Evolutionary conservation across 2,888 invertebrate genomes (phyloP).

Genomic region (Aphodius granarius): DNA sequence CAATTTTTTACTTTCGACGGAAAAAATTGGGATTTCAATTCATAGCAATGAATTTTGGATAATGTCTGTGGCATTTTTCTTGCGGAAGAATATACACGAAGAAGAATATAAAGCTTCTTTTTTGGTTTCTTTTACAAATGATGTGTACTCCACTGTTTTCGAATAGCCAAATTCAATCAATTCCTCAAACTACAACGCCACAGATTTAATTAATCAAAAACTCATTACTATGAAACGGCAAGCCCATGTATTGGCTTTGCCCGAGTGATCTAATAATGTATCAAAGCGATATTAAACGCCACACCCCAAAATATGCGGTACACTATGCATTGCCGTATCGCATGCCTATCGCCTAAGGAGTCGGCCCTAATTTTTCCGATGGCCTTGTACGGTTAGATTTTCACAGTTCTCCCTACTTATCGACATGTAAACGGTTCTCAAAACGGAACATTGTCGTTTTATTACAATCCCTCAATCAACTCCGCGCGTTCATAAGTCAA

Average conservation of each 20-base stretch:
- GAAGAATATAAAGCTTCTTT: too few species aligned
- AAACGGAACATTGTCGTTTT: neutral
- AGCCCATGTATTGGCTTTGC: neutral
- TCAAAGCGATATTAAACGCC: conserved; percentile 9
- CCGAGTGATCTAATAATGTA: conserved; percentile 3
- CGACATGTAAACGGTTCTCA: neutral
- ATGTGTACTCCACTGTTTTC: neutral
- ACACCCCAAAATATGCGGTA: conserved; percentile 2
- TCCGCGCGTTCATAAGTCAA: neutral
- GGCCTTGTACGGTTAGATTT: conserved; percentile 4
- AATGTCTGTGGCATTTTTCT: too few species aligned
- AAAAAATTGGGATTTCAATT: too few species aligned
- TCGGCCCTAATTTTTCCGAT: conserved; percentile 1
- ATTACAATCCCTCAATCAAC: neutral
- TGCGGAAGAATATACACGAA: too few species aligned
- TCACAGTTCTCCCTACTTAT: neutral
- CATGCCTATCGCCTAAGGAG: conserved; percentile 5
- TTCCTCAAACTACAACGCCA: neutral
- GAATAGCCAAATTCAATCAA: neutral
- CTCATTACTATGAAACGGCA: neutral
- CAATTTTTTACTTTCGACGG: too few species aligned
- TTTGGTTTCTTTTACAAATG: too few species aligned
- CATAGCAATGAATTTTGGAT: too few species aligned
- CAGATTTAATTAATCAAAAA: neutral
- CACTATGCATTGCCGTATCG: conserved; percentile 15